phyloP scores from a whole-genome alignment of 2,888 invertebrate species.

The Beris morrisii region DNA sequence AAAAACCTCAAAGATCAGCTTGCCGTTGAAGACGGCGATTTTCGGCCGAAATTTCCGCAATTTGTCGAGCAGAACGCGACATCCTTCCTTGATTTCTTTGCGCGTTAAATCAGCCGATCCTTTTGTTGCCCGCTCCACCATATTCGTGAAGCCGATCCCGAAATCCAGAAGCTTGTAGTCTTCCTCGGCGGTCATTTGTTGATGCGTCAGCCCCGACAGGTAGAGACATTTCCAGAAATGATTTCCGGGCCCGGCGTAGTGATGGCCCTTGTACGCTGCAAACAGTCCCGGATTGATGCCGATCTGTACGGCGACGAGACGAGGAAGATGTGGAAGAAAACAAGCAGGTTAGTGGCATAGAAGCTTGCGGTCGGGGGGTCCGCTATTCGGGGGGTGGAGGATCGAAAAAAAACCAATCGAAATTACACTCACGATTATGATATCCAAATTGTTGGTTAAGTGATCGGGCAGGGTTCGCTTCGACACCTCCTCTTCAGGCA shows the following conservation, averaged over 20 bases:
- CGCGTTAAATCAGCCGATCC: slow-evolving; percentile 93
- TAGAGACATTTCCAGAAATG: slow-evolving; percentile 99
- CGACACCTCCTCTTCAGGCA: slow-evolving; percentile 95
- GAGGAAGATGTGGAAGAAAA: neutral
- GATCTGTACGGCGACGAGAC: slow-evolving; percentile 66
- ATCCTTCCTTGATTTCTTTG: slow-evolving; percentile 92
- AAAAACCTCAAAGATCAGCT: slow-evolving; percentile 96
- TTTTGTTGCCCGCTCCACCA: slow-evolving; percentile 93
- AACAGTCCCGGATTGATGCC: slow-evolving; percentile 97
- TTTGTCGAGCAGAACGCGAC: slow-evolving; percentile 85
- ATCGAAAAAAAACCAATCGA: slow-evolving; percentile 38
- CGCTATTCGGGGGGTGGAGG: neutral
- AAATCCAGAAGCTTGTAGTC: slow-evolving; percentile 90
- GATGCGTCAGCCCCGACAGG: slow-evolving; percentile 89
- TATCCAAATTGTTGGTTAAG: slow-evolving; percentile 89
- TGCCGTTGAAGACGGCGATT: slow-evolving; percentile 98
- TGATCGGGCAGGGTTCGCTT: slow-evolving; percentile 94
- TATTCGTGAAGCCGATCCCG: slow-evolving; percentile 98
- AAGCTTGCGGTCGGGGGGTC: neutral
- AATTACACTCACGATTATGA: slow-evolving; percentile 93
- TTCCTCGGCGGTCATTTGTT: slow-evolving; percentile 95
- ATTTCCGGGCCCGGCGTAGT: slow-evolving; percentile 98
- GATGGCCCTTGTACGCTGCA: slow-evolving; percentile 97
- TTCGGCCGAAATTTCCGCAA: slow-evolving; percentile 90
- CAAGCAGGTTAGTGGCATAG: neutral